phyloP scores from a whole-genome alignment of 2,888 invertebrate genomes.

The Rhodophaea formosa region DNA sequence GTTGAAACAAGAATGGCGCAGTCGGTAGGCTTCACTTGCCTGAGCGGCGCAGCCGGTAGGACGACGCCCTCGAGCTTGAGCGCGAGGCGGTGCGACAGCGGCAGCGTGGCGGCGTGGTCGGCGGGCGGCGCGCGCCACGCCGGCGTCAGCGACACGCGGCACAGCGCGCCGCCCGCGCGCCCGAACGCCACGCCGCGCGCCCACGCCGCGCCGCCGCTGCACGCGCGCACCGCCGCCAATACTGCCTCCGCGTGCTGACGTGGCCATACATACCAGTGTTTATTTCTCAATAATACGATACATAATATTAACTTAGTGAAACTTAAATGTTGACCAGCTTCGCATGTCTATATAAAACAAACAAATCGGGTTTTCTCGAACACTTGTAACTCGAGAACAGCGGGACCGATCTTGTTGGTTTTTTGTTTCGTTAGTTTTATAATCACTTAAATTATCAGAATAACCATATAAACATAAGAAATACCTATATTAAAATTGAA shows the following conservation, averaged over 20 bases:
- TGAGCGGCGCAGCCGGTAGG: constrained; percentile 85
- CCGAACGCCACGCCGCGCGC: constrained; percentile 88
- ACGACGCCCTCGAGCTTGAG: constrained; percentile 96
- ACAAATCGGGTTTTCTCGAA: too few relatives aligned
- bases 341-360: too few relatives aligned
- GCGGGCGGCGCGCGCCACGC: constrained; percentile 77
- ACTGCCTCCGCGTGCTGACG: constrained; percentile 61
- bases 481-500: too few relatives aligned
- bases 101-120: constrained; percentile 92
- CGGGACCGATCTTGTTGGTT: too few relatives aligned
- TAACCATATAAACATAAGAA: too few relatives aligned
- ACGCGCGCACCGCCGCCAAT: constrained; percentile 50
- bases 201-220: constrained; percentile 90
- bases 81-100: constrained; percentile 91
- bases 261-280: too few relatives aligned
- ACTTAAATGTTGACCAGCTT: too few relatives aligned
- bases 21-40: constrained; percentile 50
- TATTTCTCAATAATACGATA: too few relatives aligned
- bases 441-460: too few relatives aligned
- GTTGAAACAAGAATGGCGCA: neutral
- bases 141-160: constrained; percentile 68
- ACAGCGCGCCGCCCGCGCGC: constrained; percentile 86
- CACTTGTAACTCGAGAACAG: too few relatives aligned
- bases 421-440: too few relatives aligned
- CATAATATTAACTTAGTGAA: too few relatives aligned